Base-by-base conservation (phyloP, 2,113 vertebrate genomes). In the Dendrocopos noguchii region DNA sequence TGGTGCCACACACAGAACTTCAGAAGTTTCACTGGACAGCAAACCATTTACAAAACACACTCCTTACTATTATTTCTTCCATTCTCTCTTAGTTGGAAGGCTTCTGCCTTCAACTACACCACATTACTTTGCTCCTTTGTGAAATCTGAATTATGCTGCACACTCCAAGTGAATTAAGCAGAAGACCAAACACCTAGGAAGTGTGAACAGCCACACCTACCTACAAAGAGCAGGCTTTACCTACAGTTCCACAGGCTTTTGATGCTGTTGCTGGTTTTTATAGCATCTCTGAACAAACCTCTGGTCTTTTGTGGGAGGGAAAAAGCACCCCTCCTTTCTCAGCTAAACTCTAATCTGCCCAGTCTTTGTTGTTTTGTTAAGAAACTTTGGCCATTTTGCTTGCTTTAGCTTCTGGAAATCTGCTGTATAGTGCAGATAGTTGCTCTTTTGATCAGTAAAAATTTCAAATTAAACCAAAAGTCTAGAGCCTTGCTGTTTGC, bases 201-300 rank as follows among this genome's bases (percentile, higher is more conserved):
- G 29, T 4, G 3, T 1, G 0, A 72, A 46, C 0, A 0, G 36
- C 55, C 2, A 2, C 0, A 2, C 34, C 34, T 68, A 24, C 17
- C 52, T 36, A 13, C 0, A 1, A 24, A 64, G 18, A 8, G 12
- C 34, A 74, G 21, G 55, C 27, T 89, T 61, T 34, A 21, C 29
- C 34, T 29, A 29, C 2, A 0, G 28, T 12, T 90, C 27, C 57
- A 68, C 15, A 25, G 34, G 7, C 6, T 81, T 83, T 61, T 75
- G 34, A 46, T 52, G 52, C 31, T 33, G 50, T 15, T 59, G 10
- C 36, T 70, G 24, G 1, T 3, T 70, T 87, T 66, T 25, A 74
- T 24, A 80, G 10, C 6, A 46, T 60, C 47, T 79, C 52, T 82
- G n/a, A 77, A 87, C 19, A 84, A 84, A 84, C 4, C 18, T 55